A percentile compares a stretch with the other conserved stretches of the same genome.
Evolutionary conservation across 35 echinoderm and acorn worm genomes (phyloP).

Genomic region (Ptychodera flava): DNA sequence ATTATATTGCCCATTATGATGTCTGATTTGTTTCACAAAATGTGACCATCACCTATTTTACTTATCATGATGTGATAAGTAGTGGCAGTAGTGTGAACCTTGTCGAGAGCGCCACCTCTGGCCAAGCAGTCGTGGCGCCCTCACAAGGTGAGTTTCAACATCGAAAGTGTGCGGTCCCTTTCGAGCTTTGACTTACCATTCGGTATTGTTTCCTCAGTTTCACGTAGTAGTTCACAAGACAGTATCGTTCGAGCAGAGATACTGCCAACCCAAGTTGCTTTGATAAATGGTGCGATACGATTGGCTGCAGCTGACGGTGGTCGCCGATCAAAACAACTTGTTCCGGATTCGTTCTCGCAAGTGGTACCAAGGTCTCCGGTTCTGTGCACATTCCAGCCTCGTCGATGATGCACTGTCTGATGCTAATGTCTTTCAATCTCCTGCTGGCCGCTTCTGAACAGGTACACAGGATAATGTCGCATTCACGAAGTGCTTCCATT

Average conservation of each 20-base stretch:
- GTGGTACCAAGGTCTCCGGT: conserved; percentile 46
- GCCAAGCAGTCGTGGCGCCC: not conserved
- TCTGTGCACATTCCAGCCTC: conserved; percentile 84
- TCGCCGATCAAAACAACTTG: conserved; percentile 47
- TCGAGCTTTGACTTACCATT: not conserved
- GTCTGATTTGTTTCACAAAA: not conserved
- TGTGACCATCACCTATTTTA: not conserved
- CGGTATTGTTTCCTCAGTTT: conserved; percentile 14
- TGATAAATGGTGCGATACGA: not conserved
- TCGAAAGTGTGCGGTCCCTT: not conserved
- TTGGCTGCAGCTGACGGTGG: conserved; percentile 39
- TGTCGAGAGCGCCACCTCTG: not conserved
- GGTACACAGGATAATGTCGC: conserved; percentile 48
- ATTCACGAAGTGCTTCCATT: not conserved
- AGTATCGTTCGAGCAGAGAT: not conserved
- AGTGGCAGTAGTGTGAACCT: not conserved
- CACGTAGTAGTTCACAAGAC: not conserved
- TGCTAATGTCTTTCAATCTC: conserved; percentile 16
- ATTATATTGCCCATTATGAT: not conserved
- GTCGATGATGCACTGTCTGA: conserved; percentile 67
- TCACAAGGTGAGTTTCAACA: not conserved
- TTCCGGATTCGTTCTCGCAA: conserved; percentile 6
- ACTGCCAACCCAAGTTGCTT: not conserved
- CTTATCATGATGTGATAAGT: not conserved
- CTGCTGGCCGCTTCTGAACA: conserved; percentile 41